Percentiles rank a stretch among this genome's conserved stretches.
phyloP scores from a whole-genome alignment of 2,888 invertebrate genomes.

The Nysson spinosus region DNA sequence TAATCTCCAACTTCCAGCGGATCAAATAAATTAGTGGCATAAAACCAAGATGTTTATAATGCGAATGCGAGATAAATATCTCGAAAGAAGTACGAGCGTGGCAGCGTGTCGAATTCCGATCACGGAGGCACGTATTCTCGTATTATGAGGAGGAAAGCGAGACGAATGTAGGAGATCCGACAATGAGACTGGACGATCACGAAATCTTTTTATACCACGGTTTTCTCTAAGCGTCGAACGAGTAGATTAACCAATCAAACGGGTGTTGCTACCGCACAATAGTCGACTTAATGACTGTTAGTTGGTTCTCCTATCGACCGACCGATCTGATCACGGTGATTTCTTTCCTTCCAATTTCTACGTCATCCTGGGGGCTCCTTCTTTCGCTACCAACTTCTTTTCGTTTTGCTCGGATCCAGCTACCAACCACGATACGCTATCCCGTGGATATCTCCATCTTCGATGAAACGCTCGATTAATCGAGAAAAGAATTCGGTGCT shows the following conservation, averaged over 20 bases:
- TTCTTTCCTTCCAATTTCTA: slow-evolving; percentile 50
- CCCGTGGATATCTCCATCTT: slow-evolving; percentile 40
- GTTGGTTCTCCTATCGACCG: slow-evolving; percentile 59
- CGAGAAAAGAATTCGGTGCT: too few relatives aligned
- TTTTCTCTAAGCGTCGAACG: slow-evolving; percentile 30
- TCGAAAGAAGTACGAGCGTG: too few relatives aligned
- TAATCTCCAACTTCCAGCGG: too few relatives aligned
- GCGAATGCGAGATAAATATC: too few relatives aligned
- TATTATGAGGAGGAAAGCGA: not conserved
- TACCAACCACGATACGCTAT: slow-evolving; percentile 35
- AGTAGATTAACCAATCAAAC: slow-evolving; percentile 74
- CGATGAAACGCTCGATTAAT: too few relatives aligned
- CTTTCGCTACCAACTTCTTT: slow-evolving; percentile 25
- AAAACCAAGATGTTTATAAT: too few relatives aligned
- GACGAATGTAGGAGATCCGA: not conserved
- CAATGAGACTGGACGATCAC: not conserved
- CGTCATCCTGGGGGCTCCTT: slow-evolving; percentile 49
- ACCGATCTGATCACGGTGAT: slow-evolving; percentile 54
- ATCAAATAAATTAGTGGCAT: too few relatives aligned
- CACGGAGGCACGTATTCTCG: too few relatives aligned
- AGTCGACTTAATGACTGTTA: slow-evolving; percentile 70
- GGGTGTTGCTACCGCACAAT: slow-evolving; percentile 70
- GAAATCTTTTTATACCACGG: slow-evolving; percentile 28
- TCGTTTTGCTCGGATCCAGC: slow-evolving; percentile 36
- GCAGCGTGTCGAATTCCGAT: too few relatives aligned